Percentiles rank a stretch among this genome's conserved stretches.
Conservation (phyloP, 2,888 invertebrate species). For the Drosophila glabriapex region DNA sequence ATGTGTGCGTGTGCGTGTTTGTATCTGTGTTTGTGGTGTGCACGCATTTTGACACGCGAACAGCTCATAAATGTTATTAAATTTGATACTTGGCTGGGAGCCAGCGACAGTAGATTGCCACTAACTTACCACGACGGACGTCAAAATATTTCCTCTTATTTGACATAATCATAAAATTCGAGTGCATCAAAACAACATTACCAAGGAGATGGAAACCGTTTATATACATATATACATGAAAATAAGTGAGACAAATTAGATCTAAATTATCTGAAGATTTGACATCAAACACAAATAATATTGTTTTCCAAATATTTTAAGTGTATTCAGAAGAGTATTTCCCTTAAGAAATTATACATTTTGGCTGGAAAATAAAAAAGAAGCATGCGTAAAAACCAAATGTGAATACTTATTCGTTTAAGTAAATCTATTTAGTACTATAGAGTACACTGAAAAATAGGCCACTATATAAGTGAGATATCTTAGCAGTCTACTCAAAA, state of each 20-base stretch:
- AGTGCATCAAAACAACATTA: slow-evolving; percentile 22
- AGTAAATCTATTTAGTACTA: background rate
- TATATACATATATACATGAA: background rate
- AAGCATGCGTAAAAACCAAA: background rate
- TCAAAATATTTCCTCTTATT: slow-evolving; percentile 37
- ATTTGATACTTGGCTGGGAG: slow-evolving; percentile 39
- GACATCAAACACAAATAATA: background rate
- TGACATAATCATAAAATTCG: slow-evolving; percentile 28
- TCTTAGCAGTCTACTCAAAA: background rate
- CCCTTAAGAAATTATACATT: background rate
- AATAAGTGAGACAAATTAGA: background rate
- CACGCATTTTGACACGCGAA: slow-evolving; percentile 52
- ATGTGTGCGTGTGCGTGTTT: background rate
- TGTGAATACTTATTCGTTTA: background rate
- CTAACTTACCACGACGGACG: slow-evolving; percentile 20
- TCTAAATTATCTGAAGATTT: background rate
- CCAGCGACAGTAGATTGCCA: slow-evolving; percentile 27
- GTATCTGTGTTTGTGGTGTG: slow-evolving; percentile 14
- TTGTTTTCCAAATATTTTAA: background rate
- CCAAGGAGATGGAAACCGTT: slow-evolving; percentile 1
- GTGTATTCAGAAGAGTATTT: background rate
- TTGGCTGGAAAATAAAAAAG: background rate
- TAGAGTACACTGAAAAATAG: background rate
- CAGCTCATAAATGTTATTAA: slow-evolving; percentile 61
- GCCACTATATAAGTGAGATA: background rate